A percentile compares a stretch with the other conserved stretches of the same genome.
phyloP scores from a whole-genome alignment of 2,113 vertebrate species.

The Agapornis roseicollis region DNA sequence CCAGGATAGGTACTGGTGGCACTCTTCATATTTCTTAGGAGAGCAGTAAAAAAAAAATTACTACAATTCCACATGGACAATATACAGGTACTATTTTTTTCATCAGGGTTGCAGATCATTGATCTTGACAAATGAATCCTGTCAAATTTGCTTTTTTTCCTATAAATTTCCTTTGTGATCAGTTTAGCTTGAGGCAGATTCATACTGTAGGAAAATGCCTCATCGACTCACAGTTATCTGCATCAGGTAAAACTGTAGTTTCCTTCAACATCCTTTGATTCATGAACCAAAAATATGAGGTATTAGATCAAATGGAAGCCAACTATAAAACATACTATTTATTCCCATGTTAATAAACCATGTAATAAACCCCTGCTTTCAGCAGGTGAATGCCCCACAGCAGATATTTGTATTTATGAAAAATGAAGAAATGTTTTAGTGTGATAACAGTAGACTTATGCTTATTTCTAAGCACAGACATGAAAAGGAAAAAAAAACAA shows the following conservation, averaged over 20 bases:
- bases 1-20: neutral
- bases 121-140: slow-evolving; percentile 37
- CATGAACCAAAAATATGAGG: neutral
- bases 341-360: neutral
- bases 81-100: neutral
- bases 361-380: neutral
- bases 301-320: neutral
- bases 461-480: neutral
- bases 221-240: neutral
- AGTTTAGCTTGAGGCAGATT: neutral
- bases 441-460: neutral
- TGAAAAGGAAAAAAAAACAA: neutral
- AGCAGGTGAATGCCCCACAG: neutral
- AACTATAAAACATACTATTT: neutral
- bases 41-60: neutral
- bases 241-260: neutral
- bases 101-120: neutral
- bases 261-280: neutral
- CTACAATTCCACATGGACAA: neutral
- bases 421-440: neutral
- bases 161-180: neutral
- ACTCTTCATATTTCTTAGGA: neutral
- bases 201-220: neutral
- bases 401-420: neutral
- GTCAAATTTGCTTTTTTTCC: neutral